Conservation (phyloP, 2,888 invertebrate genomes). For the Ganaspis brasiliensis region DNA sequence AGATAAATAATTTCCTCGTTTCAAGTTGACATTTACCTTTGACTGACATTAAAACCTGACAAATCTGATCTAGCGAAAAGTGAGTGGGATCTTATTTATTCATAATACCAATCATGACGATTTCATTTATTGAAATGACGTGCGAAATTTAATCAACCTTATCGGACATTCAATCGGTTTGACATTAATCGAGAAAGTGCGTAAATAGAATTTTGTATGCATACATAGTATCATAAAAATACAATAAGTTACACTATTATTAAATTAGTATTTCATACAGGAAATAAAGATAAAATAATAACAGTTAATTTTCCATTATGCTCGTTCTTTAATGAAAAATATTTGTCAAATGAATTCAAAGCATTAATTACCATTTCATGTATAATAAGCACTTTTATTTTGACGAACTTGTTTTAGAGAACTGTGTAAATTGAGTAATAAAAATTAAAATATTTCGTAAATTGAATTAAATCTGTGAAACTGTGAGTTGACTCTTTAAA, state of each 20-base stretch:
- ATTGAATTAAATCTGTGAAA: conserved; percentile 7
- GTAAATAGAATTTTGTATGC: too few relatives aligned
- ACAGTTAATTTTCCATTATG: too few relatives aligned
- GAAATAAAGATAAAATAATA: too few relatives aligned
- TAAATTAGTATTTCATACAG: too few relatives aligned
- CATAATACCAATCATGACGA: conserved; percentile 6
- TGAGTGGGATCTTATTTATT: conserved; percentile 16
- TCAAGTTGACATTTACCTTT: conserved; percentile 22
- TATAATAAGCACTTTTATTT: not conserved
- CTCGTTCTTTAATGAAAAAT: too few relatives aligned
- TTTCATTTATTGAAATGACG: conserved; percentile 27
- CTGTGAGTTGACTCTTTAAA: conserved; percentile 29
- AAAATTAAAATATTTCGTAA: conserved; percentile 7
- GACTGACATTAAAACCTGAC: conserved; percentile 21
- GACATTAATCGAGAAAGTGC: too few relatives aligned
- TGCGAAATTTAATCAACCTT: not conserved
- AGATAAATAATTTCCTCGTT: conserved; percentile 15
- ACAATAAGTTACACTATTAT: not conserved
- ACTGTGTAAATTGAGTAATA: not conserved
- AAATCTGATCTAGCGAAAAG: conserved; percentile 3
- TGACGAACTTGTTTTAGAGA: not conserved
- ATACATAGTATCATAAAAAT: too few relatives aligned
- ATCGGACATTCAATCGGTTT: conserved; percentile 18
- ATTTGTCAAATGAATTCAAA: too few relatives aligned
- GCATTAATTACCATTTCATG: not conserved